These are phyloP conservation scores for Metalampra italica DNA, from an alignment of 2,888 invertebrate genomes.

Conservation along the genomic window DNA sequence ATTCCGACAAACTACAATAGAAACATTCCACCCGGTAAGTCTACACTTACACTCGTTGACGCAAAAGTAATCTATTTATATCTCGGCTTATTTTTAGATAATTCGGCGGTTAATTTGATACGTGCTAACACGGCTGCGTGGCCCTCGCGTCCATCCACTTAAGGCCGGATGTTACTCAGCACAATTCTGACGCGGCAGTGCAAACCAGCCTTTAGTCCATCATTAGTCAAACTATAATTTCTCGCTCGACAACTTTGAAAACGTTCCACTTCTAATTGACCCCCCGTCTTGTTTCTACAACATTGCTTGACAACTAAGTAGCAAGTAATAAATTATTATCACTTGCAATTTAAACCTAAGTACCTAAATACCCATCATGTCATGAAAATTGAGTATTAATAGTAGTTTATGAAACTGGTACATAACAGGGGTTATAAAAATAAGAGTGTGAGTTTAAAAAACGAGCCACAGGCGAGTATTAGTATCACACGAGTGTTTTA, in stretches of 20 bases:
- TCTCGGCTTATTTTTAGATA: conserved; percentile 2
- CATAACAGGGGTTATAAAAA: no score
- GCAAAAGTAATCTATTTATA: no score
- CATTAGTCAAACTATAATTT: conserved; percentile 42
- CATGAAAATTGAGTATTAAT: no score
- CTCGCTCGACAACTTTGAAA: conserved; percentile 12
- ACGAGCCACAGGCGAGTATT: no score
- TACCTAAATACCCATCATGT: no score
- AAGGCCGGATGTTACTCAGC: conserved; percentile 64
- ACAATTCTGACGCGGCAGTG: conserved; percentile 25
- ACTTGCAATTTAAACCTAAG: no score
- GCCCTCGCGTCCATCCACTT: conserved; percentile 56
- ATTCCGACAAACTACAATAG: conserved; percentile 71
- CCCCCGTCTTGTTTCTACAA: neutral
- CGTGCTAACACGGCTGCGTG: conserved; percentile 19
- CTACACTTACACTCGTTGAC: neutral
- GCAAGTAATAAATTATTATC: no score
- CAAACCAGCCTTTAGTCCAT: conserved; percentile 15
- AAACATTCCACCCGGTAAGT: conserved; percentile 75
- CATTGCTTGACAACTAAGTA: neutral
- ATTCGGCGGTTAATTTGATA: conserved; percentile 10
- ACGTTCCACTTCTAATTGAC: conserved; percentile 19
- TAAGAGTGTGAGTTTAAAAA: no score
- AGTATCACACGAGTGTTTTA: no score
- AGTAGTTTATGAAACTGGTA: no score